Percentiles rank a stretch among this genome's conserved stretches.
These are phyloP conservation scores for Diarsia rubi DNA, from an alignment of 2,888 invertebrate genomes.

Conservation along the genomic window DNA sequence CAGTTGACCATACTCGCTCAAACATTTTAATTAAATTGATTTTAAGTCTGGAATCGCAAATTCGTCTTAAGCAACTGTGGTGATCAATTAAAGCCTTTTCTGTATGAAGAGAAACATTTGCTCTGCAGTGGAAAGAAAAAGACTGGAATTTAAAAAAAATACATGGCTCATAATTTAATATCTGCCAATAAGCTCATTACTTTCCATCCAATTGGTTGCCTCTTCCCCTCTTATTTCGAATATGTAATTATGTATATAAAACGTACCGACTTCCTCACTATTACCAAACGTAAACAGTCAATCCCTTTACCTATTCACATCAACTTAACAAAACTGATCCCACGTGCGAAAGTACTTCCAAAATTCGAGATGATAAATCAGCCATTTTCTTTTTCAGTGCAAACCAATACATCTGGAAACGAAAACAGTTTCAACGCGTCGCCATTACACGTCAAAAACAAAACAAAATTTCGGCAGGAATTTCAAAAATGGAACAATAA, in stretches of 20 bases:
- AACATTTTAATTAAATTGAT: too few species aligned
- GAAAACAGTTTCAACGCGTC: constrained; percentile 65
- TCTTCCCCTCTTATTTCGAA: background rate
- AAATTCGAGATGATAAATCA: constrained; percentile 42
- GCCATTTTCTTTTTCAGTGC: constrained; percentile 61
- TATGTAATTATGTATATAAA: background rate
- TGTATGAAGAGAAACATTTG: background rate
- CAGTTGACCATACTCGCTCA: background rate
- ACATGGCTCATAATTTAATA: too few species aligned
- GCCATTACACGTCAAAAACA: constrained; percentile 72
- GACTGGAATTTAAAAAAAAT: background rate
- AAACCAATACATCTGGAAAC: constrained; percentile 56
- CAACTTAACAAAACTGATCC: background rate
- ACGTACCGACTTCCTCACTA: background rate
- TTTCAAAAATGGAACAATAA: constrained; percentile 88
- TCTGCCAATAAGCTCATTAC: background rate
- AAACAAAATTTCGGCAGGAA: constrained; percentile 81
- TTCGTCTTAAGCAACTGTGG: background rate
- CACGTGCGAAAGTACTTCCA: constrained; percentile 19
- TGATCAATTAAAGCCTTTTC: background rate
- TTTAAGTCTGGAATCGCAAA: background rate
- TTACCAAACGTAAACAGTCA: background rate
- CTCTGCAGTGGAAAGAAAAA: background rate
- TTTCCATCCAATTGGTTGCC: background rate
- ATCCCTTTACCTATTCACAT: background rate